These are phyloP conservation scores for Brachypterus glaber DNA, from an alignment of 2,888 invertebrate species.

Conservation along the genomic window DNA sequence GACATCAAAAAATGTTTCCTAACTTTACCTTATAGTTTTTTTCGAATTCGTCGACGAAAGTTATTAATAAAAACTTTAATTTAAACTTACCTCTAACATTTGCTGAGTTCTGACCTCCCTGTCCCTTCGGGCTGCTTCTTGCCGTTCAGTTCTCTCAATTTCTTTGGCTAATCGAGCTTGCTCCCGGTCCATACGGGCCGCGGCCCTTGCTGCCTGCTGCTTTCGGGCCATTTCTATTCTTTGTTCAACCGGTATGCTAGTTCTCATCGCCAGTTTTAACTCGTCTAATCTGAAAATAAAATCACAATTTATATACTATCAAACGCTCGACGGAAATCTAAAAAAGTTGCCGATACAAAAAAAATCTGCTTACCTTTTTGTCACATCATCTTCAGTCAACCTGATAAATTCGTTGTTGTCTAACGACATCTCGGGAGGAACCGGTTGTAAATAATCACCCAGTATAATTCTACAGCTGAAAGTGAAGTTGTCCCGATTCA, in stretches of 20 bases:
- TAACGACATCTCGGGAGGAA: conserved; percentile 49
- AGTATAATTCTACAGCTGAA: conserved; percentile 82
- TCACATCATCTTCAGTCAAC: conserved; percentile 73
- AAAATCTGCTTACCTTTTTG: conserved; percentile 48
- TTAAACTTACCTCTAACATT: conserved; percentile 65
- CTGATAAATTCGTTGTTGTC: conserved; percentile 65
- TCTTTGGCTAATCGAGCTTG: conserved; percentile 57
- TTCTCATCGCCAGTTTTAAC: conserved; percentile 52
- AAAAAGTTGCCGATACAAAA: background rate
- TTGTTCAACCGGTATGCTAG: conserved; percentile 61
- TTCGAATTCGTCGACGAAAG: no score
- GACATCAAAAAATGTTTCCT: no score
- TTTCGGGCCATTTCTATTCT: conserved; percentile 64
- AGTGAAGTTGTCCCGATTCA: conserved; percentile 82
- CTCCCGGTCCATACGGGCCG: conserved; percentile 62
- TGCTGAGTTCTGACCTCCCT: conserved; percentile 77
- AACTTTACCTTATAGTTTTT: no score
- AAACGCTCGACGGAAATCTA: no score
- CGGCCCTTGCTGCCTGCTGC: conserved; percentile 65
- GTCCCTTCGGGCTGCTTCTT: conserved; percentile 73
- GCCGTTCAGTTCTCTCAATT: conserved; percentile 69
- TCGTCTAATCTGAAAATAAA: conserved; percentile 63
- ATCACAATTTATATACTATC: no score
- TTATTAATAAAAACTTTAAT: no score
- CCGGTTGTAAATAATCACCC: conserved; percentile 83